phyloP scores from a whole-genome alignment of 2,888 invertebrate species.

The Polyommatus iphigenia region DNA sequence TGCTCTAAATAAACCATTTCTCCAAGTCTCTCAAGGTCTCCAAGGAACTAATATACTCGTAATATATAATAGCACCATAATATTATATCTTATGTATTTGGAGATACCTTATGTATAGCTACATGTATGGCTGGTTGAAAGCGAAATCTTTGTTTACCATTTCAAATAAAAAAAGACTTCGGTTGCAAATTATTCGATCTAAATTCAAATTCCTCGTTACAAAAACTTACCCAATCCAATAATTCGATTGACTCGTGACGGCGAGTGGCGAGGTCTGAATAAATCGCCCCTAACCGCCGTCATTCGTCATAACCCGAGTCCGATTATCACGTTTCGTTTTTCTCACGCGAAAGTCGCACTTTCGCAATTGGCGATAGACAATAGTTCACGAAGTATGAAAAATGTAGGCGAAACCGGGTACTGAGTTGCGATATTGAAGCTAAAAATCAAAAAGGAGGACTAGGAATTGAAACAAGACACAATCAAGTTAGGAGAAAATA shows the following conservation, averaged over 20 bases:
- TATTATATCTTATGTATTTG: too few species aligned
- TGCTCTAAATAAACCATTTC: too few species aligned
- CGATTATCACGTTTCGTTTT: conserved; percentile 38
- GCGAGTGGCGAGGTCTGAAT: conserved; percentile 62
- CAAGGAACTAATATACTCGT: too few species aligned
- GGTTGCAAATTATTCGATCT: conserved; percentile 8
- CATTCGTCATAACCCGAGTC: conserved; percentile 44
- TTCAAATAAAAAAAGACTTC: too few species aligned
- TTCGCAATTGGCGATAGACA: conserved; percentile 7
- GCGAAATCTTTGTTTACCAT: too few species aligned
- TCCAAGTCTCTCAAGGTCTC: too few species aligned
- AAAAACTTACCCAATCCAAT: conserved; percentile 23
- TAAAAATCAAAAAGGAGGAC: too few species aligned
- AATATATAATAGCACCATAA: too few species aligned
- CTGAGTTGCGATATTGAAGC: background rate
- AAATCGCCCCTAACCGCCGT: conserved; percentile 52
- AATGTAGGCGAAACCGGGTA: background rate
- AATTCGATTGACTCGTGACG: conserved; percentile 53
- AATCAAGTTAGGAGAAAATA: too few species aligned
- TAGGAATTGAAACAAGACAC: too few species aligned
- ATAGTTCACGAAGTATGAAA: background rate
- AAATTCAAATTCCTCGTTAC: background rate
- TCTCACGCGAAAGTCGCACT: conserved; percentile 37
- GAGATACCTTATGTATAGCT: too few species aligned
- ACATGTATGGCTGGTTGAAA: too few species aligned